phyloP scores from a whole-genome alignment of 2,797 vertebrate species.

The Urophycis tenuis region DNA sequence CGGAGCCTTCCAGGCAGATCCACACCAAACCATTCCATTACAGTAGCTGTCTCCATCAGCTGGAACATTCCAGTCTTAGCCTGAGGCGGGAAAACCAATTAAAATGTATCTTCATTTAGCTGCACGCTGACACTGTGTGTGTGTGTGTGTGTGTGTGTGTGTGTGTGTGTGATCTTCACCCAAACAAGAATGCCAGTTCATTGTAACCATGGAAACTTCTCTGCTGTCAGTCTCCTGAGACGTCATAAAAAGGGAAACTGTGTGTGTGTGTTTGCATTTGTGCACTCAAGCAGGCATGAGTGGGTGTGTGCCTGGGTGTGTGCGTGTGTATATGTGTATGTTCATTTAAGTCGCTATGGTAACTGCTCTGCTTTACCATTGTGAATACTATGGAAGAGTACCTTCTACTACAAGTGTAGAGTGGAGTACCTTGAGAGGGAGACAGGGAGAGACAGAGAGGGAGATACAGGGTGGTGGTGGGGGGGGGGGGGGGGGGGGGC shows the following conservation, averaged over 20 bases:
- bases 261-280: no score
- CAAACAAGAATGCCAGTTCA: not conserved
- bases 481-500: no score
- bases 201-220: constrained; percentile 1
- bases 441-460: not conserved
- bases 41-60: not conserved
- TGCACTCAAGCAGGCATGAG: no score
- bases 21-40: not conserved
- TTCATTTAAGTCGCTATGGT: not conserved
- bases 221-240: not conserved
- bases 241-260: not conserved
- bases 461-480: no score
- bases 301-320: not conserved
- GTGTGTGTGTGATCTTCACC: not conserved
- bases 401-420: not conserved
- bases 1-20: not conserved
- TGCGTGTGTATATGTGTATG: not conserved
- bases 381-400: no score
- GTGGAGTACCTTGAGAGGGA: not conserved
- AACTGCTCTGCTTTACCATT: not conserved
- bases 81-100: not conserved
- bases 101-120: not conserved
- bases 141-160: not conserved
- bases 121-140: not conserved
- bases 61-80: not conserved